Evolutionary conservation across 2,888 invertebrate species (phyloP).

Genomic region (Balanococcus diminutus): DNA sequence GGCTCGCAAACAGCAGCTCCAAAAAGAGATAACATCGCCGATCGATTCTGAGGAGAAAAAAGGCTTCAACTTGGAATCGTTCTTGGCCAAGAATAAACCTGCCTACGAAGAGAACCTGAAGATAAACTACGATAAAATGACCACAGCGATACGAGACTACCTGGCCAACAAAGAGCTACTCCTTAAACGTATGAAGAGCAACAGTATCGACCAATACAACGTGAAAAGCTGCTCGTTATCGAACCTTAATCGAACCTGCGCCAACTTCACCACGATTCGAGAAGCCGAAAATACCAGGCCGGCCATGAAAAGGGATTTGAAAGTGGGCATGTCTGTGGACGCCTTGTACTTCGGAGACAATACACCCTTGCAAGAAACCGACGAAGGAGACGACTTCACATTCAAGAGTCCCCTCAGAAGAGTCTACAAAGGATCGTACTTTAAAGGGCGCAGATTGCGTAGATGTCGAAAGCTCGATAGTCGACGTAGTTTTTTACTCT

Average conservation of each 20-base stretch:
- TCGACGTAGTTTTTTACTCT: slow-evolving; percentile 58
- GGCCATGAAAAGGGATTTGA: not conserved
- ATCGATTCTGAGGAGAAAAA: not conserved
- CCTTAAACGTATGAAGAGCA: slow-evolving; percentile 56
- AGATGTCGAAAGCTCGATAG: slow-evolving; percentile 58
- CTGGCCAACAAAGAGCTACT: slow-evolving; percentile 57
- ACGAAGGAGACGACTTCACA: not conserved
- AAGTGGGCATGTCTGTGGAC: slow-evolving; percentile 26
- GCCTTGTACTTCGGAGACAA: not conserved
- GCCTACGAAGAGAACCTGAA: slow-evolving; percentile 39
- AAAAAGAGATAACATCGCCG: not conserved
- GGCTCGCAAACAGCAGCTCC: not conserved
- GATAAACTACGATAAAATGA: slow-evolving; percentile 51
- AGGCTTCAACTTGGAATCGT: slow-evolving; percentile 23
- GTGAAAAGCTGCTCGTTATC: slow-evolving; percentile 11
- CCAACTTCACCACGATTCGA: slow-evolving; percentile 41
- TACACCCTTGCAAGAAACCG: not conserved
- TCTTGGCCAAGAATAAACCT: not conserved
- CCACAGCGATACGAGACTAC: slow-evolving; percentile 55
- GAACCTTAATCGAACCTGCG: slow-evolving; percentile 42
- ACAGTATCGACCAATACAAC: slow-evolving; percentile 47
- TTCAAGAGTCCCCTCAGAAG: slow-evolving; percentile 44
- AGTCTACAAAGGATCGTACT: slow-evolving; percentile 55
- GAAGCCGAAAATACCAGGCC: not conserved
- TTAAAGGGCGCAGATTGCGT: slow-evolving; percentile 58